These are phyloP conservation scores for Merluccius polli DNA, from an alignment of 2,797 vertebrate species.

Conservation along the genomic window DNA sequence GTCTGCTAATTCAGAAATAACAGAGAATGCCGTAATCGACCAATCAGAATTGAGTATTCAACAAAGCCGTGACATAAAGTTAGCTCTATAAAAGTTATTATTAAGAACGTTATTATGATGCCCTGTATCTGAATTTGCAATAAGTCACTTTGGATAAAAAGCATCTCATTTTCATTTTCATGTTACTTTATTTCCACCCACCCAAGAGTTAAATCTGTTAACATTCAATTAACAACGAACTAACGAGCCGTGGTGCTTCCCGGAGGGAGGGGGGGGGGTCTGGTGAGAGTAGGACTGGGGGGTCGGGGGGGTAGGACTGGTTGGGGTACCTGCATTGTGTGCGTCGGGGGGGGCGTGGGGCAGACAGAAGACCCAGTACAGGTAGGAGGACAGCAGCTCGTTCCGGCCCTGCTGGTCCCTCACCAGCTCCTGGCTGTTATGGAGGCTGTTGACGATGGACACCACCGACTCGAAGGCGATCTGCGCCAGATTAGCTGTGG, in stretches of 20 bases:
- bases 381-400: slow-evolving; percentile 89
- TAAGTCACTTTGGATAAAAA: too few species aligned
- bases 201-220: neutral
- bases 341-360: slow-evolving; percentile 81
- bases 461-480: slow-evolving; percentile 96
- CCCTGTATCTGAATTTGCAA: too few species aligned
- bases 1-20: too few species aligned
- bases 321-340: slow-evolving; percentile 76
- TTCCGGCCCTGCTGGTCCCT: slow-evolving; percentile 94
- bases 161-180: too few species aligned
- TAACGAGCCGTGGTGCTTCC: neutral
- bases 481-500: slow-evolving; percentile 91
- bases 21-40: too few species aligned
- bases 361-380: slow-evolving; percentile 92
- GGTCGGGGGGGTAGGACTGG: neutral
- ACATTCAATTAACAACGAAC: neutral
- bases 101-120: neutral
- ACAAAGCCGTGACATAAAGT: too few species aligned
- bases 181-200: too few species aligned
- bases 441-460: slow-evolving; percentile 90
- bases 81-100: neutral
- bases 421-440: slow-evolving; percentile 90
- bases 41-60: too few species aligned
- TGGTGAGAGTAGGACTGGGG: neutral
- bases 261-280: neutral